A percentile compares a stretch with the other conserved stretches of the same genome.
These are phyloP conservation scores for Coturnix japonica DNA, from an alignment of 2,113 vertebrate species.

Conservation along the genomic window DNA sequence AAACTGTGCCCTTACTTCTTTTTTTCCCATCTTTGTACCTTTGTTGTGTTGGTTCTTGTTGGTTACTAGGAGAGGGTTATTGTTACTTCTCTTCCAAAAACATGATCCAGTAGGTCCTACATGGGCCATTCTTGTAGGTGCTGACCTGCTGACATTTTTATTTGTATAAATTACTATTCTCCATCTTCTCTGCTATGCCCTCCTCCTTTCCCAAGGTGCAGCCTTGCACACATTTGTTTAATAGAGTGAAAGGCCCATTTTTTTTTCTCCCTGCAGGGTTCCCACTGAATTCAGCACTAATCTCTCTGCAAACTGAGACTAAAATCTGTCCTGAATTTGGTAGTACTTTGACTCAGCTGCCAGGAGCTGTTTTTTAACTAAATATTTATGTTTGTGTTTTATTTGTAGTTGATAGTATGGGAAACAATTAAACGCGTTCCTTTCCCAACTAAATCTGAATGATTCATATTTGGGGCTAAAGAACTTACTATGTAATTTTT, in stretches of 20 bases:
- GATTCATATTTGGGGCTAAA: constrained; percentile 9
- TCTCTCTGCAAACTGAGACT: not conserved
- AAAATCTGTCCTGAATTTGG: not conserved
- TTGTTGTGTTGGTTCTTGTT: no score
- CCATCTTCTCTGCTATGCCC: not conserved
- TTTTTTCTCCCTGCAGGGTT: accelerated
- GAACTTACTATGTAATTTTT: constrained; percentile 20
- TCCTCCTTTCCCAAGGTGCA: not conserved
- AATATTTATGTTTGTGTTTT: constrained; percentile 46
- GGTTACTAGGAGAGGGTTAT: not conserved
- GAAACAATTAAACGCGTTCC: constrained; percentile 28
- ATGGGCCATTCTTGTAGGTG: not conserved
- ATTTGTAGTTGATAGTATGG: not conserved
- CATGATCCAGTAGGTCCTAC: not conserved
- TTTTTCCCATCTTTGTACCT: not conserved
- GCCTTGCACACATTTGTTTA: not conserved
- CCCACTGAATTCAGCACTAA: not conserved
- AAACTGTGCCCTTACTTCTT: not conserved
- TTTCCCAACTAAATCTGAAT: constrained; percentile 38
- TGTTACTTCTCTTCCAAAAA: not conserved
- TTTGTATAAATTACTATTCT: not conserved
- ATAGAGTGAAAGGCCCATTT: not conserved
- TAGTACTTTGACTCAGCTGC: constrained; percentile 9
- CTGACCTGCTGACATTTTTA: not conserved
- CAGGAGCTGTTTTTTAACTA: constrained; percentile 50